phyloP scores from a whole-genome alignment of 2,888 invertebrate species.

The Pardosa pseudoannulata region DNA sequence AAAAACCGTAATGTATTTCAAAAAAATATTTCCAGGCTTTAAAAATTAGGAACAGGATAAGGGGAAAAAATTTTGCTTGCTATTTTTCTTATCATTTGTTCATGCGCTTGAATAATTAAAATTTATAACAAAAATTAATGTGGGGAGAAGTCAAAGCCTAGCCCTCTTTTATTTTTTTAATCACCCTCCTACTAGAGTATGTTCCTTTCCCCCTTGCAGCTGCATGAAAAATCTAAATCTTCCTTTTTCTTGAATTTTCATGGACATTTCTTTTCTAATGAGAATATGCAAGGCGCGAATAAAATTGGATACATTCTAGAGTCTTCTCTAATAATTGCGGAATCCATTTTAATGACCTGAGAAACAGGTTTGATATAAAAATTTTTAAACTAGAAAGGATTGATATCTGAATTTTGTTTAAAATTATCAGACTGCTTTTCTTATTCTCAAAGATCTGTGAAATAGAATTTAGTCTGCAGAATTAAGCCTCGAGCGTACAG shows the following conservation, averaged over 20 bases:
- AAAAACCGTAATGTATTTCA: constrained; percentile 1
- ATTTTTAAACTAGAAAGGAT: background rate
- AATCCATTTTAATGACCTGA: background rate
- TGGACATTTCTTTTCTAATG: background rate
- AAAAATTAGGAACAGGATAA: constrained; percentile 19
- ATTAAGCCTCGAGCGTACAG: too few relatives aligned
- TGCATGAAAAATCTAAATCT: constrained; percentile 23
- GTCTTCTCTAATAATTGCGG: background rate
- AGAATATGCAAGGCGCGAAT: background rate
- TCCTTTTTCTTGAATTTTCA: constrained; percentile 28
- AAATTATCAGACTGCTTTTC: too few relatives aligned
- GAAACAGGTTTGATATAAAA: background rate
- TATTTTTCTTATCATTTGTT: constrained; percentile 7
- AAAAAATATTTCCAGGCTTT: constrained; percentile 13
- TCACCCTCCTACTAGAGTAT: background rate
- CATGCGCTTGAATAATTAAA: constrained; percentile 61
- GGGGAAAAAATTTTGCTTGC: background rate
- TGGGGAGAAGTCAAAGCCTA: constrained; percentile 19
- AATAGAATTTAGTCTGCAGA: too few relatives aligned
- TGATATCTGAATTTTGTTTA: too few relatives aligned
- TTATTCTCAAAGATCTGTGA: too few relatives aligned
- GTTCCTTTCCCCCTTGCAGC: constrained; percentile 27
- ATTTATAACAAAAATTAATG: constrained; percentile 63
- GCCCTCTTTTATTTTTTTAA: background rate
- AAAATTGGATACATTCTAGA: background rate